Evolutionary conservation across 2,888 invertebrate genomes (phyloP).

Genomic region (Ectemnius continuus): DNA sequence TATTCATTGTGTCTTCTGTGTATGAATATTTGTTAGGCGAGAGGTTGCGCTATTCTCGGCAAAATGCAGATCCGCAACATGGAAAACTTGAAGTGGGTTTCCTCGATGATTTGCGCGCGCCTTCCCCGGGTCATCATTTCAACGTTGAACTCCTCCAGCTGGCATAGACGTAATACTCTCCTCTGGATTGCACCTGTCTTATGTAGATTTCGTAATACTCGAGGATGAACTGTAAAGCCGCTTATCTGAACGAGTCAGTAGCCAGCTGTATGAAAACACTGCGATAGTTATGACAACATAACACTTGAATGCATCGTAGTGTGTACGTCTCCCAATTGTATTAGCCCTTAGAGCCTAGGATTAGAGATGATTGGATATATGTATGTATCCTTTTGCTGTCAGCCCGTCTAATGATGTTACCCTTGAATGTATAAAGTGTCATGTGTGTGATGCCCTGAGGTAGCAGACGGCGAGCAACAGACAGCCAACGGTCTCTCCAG

Average conservation of each 20-base stretch:
- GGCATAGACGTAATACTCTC: too few species aligned
- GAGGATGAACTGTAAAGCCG: constrained; percentile 35
- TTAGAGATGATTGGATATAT: constrained; percentile 32
- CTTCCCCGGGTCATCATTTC: not conserved
- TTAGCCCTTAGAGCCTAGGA: constrained; percentile 53
- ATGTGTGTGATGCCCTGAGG: not conserved
- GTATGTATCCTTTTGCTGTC: constrained; percentile 23
- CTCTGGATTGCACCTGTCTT: constrained; percentile 3
- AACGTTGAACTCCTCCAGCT: not conserved
- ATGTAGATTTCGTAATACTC: constrained; percentile 32
- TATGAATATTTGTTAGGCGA: too few species aligned
- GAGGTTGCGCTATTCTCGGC: too few species aligned
- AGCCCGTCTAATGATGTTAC: constrained; percentile 1
- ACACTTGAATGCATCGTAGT: constrained; percentile 55
- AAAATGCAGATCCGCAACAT: too few species aligned
- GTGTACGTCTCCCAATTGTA: constrained; percentile 51
- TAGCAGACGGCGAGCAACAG: not conserved
- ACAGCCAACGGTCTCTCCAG: too few species aligned
- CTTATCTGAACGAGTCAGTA: too few species aligned
- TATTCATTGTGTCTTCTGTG: too few species aligned
- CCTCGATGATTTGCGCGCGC: too few species aligned
- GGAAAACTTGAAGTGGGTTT: too few species aligned
- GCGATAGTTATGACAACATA: constrained; percentile 35
- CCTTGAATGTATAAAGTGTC: not conserved
- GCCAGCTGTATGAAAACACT: constrained; percentile 1